Evolutionary conservation across 2,797 vertebrate species (phyloP).

Genomic region (Macroramphosus scolopax): DNA sequence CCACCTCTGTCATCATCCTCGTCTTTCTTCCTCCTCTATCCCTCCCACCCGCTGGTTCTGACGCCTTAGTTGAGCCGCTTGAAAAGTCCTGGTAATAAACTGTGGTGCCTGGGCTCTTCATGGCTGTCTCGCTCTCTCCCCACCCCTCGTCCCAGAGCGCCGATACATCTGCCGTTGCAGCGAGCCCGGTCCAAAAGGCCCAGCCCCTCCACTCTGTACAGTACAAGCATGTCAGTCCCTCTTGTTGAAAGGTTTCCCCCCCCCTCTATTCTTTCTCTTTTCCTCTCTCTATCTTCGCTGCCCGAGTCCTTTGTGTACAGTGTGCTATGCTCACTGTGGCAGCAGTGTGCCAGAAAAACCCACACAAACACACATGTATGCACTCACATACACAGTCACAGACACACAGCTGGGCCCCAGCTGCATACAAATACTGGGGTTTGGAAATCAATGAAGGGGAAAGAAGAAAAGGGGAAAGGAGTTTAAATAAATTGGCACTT

Average conservation of each 20-base stretch:
- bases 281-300: slow-evolving; percentile 58
- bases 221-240: slow-evolving; percentile 53
- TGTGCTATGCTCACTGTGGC: slow-evolving; percentile 78
- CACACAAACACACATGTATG: slow-evolving; percentile 67
- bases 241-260: slow-evolving; percentile 32
- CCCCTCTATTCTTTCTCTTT: slow-evolving; percentile 41
- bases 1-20: slow-evolving; percentile 63
- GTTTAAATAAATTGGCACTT: slow-evolving; percentile 85
- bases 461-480: slow-evolving; percentile 82
- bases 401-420: slow-evolving; percentile 85
- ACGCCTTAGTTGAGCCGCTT: slow-evolving; percentile 72
- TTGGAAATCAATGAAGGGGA: slow-evolving; percentile 89
- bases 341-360: slow-evolving; percentile 76
- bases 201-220: slow-evolving; percentile 52
- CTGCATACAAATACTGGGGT: slow-evolving; percentile 83
- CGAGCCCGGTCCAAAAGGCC: slow-evolving; percentile 46
- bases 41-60: slow-evolving; percentile 67
- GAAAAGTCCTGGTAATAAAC: slow-evolving; percentile 75
- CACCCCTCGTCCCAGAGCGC: slow-evolving; percentile 56
- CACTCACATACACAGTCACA: slow-evolving; percentile 67
- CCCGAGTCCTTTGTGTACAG: slow-evolving; percentile 72
- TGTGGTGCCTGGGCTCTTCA: slow-evolving; percentile 74
- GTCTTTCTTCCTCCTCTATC: slow-evolving; percentile 47
- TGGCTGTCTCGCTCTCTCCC: slow-evolving; percentile 71
- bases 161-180: slow-evolving; percentile 59